A percentile compares a stretch with the other conserved stretches of the same genome.
phyloP scores from a whole-genome alignment of 2,113 vertebrate genomes.

The Dasyurus viverrinus region DNA sequence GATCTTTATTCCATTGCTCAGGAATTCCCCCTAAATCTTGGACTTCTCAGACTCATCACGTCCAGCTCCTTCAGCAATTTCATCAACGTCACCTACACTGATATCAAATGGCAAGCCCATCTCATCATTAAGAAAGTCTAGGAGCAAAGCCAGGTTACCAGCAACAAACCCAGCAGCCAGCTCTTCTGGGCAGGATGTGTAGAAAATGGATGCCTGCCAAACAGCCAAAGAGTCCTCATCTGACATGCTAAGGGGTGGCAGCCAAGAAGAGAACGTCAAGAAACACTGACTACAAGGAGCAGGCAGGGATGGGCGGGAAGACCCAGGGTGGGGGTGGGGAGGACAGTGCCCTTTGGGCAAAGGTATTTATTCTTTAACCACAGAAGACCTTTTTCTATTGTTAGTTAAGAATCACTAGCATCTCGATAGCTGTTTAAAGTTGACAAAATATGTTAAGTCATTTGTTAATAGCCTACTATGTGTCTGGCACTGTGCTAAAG shows the following conservation, averaged over 20 bases:
- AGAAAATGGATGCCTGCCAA: conserved; percentile 48
- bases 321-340: not conserved
- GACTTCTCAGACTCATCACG: conserved; percentile 45
- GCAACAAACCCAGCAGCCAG: conserved; percentile 40
- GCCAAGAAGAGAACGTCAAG: not conserved
- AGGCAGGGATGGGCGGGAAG: not conserved
- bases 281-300: not conserved
- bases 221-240: conserved; percentile 58
- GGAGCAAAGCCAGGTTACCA: conserved; percentile 43
- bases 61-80: conserved; percentile 43
- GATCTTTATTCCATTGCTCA: not conserved
- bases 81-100: conserved; percentile 45
- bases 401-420: not conserved
- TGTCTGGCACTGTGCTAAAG: not conserved
- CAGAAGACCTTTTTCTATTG: not conserved
- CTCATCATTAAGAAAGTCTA: conserved; percentile 35
- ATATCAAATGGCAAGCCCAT: not conserved
- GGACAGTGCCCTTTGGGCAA: not conserved
- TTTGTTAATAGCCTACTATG: not conserved
- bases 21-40: not conserved
- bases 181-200: conserved; percentile 43
- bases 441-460: not conserved
- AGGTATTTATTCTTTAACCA: not conserved
- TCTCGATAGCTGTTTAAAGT: not conserved
- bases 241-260: conserved; percentile 39